Conservation (phyloP, 2,113 vertebrate genomes). For the Pitta sordida region DNA sequence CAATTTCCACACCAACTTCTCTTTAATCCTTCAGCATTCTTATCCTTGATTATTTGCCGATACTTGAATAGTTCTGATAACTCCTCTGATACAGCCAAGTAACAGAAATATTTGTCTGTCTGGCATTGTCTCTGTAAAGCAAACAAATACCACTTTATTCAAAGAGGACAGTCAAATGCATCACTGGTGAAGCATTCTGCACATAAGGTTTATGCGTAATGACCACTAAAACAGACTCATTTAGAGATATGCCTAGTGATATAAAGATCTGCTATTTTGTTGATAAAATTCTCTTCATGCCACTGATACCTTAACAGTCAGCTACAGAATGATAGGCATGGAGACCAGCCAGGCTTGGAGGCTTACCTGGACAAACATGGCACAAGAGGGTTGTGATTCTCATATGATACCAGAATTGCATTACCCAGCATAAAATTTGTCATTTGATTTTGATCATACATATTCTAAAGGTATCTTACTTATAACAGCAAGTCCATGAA, state of each 20-base stretch:
- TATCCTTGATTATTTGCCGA: background rate
- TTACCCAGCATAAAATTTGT: background rate
- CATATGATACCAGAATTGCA: background rate
- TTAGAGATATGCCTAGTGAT: conserved; percentile 18
- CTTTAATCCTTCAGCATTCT: background rate
- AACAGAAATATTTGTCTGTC: conserved; percentile 9
- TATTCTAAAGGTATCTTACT: background rate
- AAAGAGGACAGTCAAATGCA: conserved; percentile 3
- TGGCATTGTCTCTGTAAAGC: background rate
- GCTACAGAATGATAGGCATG: background rate
- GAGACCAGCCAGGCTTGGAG: background rate
- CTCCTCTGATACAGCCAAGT: background rate
- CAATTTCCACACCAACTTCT: background rate
- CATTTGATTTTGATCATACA: background rate
- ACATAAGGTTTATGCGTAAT: background rate
- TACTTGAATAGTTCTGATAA: conserved; percentile 21
- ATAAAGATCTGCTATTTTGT: conserved; percentile 1
- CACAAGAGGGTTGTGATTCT: background rate
- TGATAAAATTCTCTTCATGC: conserved; percentile 65
- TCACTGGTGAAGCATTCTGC: background rate
- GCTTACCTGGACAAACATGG: background rate
- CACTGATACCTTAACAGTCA: background rate
- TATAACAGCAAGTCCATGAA: background rate
- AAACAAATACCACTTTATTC: conserved; percentile 23
- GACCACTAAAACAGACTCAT: conserved; percentile 13